Base-by-base conservation (phyloP, 2,113 vertebrate species). In the Thamnophis sirtalis region DNA sequence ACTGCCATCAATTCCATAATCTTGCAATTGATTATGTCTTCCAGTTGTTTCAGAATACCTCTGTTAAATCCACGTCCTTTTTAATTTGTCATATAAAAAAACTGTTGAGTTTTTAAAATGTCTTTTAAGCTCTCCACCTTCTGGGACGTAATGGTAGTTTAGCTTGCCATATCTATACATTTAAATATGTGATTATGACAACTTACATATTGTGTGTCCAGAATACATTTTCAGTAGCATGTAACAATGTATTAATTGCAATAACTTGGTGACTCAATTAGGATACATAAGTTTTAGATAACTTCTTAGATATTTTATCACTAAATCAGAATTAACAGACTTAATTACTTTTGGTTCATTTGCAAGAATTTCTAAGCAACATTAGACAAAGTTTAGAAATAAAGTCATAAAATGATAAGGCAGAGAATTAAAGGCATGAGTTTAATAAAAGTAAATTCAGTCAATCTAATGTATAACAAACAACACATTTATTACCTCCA, bases 321-420 rank as follows among this genome's bases (percentile, higher is more conserved):
- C 11, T 33, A 68, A n/a, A 68, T 68, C 26, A 68, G 26, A 68
- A 68, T 68, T n/a, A 68, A 68, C 63, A 68, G 13, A 13, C 28
- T 68, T 68, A 5, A 15, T 68, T 68, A 33, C 11, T 68, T 96
- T 93, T 94, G 92, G 88, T 89, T 89, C 21, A 87, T 22, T 68
- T 93, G 49, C 86, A 73, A 11, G 88, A 84, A 93, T 92, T 60
- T 60, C 9, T 68, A 68, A 68, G 63, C 63, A 68, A n/a, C 10
- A 33, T 63, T 63, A n/a, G 26, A n/a, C 60, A 15, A 68, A 68
- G 28, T 68, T 68, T n/a, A 33, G 28, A 68, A n/a, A 68, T 28
- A n/a, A n/a, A n/a, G 26, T 63, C 4, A n/a, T 28, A 63, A 63
- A 68, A 68, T 68, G 11, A 28, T 68, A 68, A 68, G 63, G 28